A percentile compares a stretch with the other conserved stretches of the same genome.
phyloP scores from a whole-genome alignment of 1,140 invertebrate species.

The Habropoda laboriosa region DNA sequence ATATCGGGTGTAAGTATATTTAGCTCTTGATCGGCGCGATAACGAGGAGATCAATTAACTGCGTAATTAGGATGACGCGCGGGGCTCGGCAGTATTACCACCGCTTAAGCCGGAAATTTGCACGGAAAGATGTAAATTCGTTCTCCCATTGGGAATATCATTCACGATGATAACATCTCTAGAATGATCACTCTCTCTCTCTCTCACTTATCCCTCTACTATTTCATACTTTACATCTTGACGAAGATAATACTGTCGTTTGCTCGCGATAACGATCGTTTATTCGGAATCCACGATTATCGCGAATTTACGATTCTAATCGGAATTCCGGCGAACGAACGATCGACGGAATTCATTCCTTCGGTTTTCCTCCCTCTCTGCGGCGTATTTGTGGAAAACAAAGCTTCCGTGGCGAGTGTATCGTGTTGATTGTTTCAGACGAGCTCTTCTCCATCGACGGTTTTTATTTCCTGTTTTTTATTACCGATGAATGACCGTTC shows the following conservation, averaged over 20 bases:
- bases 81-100: no score
- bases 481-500: not conserved
- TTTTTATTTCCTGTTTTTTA: not conserved
- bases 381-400: no score
- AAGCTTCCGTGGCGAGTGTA: no score
- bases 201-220: not conserved
- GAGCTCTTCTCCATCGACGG: no score
- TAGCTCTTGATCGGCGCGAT: not conserved
- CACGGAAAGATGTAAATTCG: conserved; percentile 2
- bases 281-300: not conserved
- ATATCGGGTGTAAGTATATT: not conserved
- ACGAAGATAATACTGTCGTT: conserved; percentile 5
- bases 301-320: conserved; percentile 3
- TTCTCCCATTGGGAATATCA: conserved; percentile 8
- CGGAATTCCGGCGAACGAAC: no score
- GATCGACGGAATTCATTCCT: not conserved
- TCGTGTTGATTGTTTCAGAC: not conserved
- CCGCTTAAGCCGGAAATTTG: not conserved
- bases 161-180: not conserved
- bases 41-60: conserved; percentile 8
- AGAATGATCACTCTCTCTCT: not conserved
- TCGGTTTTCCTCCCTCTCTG: no score
- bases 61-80: not conserved
- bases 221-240: not conserved
- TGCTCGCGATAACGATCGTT: not conserved